Conservation (phyloP, 2,888 invertebrate genomes). For the Lagria hirta region DNA sequence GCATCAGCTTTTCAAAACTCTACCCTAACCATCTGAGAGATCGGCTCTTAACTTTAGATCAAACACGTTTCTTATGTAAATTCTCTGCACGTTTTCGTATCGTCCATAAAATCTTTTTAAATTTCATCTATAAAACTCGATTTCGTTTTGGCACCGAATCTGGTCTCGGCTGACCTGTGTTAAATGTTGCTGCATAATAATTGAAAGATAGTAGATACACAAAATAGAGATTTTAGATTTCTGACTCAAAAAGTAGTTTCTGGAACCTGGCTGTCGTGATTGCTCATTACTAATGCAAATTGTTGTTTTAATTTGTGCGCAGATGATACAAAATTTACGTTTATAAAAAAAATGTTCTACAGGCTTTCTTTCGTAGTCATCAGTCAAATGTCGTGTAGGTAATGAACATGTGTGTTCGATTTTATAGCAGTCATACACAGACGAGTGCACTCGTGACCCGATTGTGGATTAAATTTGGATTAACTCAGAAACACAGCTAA, state of each 20-base stretch:
- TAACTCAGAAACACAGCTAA: slow-evolving; percentile 21
- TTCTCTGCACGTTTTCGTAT: slow-evolving; percentile 27
- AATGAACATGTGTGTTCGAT: slow-evolving; percentile 23
- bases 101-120: slow-evolving; percentile 26
- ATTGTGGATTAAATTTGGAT: slow-evolving; percentile 29
- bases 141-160: slow-evolving; percentile 8
- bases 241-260: no score
- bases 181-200: no score
- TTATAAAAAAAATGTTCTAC: no score
- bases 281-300: no score
- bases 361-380: slow-evolving; percentile 20
- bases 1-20: no score
- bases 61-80: slow-evolving; percentile 26
- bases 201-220: no score
- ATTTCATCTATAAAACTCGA: slow-evolving; percentile 26
- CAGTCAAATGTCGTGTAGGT: slow-evolving; percentile 24
- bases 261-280: no score
- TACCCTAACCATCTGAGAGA: no score
- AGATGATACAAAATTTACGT: no score
- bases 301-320: no score
- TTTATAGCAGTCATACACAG: slow-evolving; percentile 25
- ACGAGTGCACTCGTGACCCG: slow-evolving; percentile 29
- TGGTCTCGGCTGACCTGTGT: slow-evolving; percentile 17
- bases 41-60: slow-evolving; percentile 29
- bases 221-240: no score